Conservation (phyloP, 2,888 invertebrate species). For the Zaprionus bogoriensis region DNA sequence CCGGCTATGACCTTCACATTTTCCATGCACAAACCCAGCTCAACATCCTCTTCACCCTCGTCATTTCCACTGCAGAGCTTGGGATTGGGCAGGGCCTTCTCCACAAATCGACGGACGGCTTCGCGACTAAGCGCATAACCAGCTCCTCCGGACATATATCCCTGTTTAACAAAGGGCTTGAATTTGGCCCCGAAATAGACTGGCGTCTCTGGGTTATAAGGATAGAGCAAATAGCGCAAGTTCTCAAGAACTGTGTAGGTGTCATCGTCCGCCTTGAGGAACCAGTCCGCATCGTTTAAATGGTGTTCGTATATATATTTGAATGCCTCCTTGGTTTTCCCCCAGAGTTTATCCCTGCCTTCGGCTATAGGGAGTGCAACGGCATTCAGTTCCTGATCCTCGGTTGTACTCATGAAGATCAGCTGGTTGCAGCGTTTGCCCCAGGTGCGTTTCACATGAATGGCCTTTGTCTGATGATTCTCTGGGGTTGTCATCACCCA, state of each 20-base stretch:
- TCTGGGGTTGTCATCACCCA: not conserved
- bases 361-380: not conserved
- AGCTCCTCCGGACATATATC: not conserved
- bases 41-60: not conserved
- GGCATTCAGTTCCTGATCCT: constrained; percentile 10
- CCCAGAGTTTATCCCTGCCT: constrained; percentile 1
- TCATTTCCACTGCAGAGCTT: not conserved
- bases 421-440: constrained; percentile 24
- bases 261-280: constrained; percentile 22
- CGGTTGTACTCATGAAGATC: constrained; percentile 17
- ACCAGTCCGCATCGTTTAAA: constrained; percentile 16
- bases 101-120: constrained; percentile 10
- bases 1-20: constrained; percentile 13
- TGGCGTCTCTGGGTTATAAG: constrained; percentile 11
- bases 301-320: constrained; percentile 23
- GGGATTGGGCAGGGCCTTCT: not conserved
- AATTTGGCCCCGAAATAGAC: constrained; percentile 12
- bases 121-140: constrained; percentile 21
- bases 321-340: constrained; percentile 9
- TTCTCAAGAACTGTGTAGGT: constrained; percentile 26
- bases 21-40: constrained; percentile 1
- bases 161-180: not conserved
- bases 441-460: constrained; percentile 21
- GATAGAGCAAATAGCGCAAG: constrained; percentile 25
- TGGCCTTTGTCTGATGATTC: not conserved